A percentile compares a stretch with the other conserved stretches of the same genome.
These are phyloP conservation scores for Temnothorax unifasciatus DNA, from an alignment of 2,888 invertebrate genomes.

Conservation along the genomic window DNA sequence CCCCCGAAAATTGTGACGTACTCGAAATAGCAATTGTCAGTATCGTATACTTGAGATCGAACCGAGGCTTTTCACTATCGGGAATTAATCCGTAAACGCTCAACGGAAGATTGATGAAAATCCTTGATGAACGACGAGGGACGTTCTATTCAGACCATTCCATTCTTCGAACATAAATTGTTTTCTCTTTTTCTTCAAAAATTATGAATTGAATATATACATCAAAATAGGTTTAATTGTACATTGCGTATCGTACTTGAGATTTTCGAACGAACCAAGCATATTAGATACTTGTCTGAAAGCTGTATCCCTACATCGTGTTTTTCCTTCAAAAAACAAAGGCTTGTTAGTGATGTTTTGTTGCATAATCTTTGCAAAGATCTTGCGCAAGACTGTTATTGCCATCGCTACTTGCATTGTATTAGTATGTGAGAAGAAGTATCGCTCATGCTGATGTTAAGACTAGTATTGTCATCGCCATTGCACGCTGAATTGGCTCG, in stretches of 20 bases:
- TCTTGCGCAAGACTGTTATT: slow-evolving; percentile 4
- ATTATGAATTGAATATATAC: background rate
- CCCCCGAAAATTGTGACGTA: background rate
- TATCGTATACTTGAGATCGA: background rate
- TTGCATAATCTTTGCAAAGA: slow-evolving; percentile 4
- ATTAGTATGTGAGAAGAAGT: slow-evolving; percentile 66
- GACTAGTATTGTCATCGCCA: slow-evolving; percentile 64
- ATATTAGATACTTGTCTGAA: background rate
- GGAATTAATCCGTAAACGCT: slow-evolving; percentile 1
- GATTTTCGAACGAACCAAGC: background rate
- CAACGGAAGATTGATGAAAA: background rate
- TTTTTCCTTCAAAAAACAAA: slow-evolving; percentile 2
- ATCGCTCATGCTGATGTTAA: slow-evolving; percentile 32
- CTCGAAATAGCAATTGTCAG: background rate
- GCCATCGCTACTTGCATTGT: slow-evolving; percentile 51
- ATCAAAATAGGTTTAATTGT: background rate
- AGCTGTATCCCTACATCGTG: background rate
- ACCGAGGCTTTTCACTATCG: background rate
- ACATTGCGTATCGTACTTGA: background rate
- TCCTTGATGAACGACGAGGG: slow-evolving; percentile 7
- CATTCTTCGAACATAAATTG: background rate
- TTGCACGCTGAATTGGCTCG: slow-evolving; percentile 59
- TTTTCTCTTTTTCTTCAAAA: background rate
- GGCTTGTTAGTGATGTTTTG: too few relatives aligned
- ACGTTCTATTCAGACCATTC: background rate